Conservation (phyloP, 2,113 vertebrate genomes). For the Festucalex cinctus region DNA sequence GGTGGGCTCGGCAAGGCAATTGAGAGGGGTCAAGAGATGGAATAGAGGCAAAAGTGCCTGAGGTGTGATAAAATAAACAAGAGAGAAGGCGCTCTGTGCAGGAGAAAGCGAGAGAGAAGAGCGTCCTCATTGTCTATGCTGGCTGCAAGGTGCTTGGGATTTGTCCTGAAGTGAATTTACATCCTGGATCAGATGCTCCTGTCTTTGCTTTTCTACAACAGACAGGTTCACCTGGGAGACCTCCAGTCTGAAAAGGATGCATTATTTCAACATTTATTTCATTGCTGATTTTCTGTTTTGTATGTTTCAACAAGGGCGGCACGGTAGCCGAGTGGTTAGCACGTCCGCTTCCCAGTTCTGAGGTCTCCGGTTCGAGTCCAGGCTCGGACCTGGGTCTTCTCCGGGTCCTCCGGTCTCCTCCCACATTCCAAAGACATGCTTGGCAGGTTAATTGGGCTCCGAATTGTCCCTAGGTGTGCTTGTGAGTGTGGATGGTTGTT, state of each 20-base stretch:
- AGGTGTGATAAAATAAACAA: conserved; percentile 73
- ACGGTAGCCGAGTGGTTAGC: background rate
- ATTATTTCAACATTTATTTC: conserved; percentile 1
- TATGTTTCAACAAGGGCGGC: background rate
- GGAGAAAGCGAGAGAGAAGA: conserved; percentile 39
- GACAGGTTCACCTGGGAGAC: conserved; percentile 22
- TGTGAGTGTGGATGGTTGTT: too few relatives aligned
- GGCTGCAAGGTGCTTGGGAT: conserved; percentile 52
- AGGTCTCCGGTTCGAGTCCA: background rate
- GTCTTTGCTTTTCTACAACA: conserved; percentile 26
- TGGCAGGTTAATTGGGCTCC: too few relatives aligned
- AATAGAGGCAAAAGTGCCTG: conserved; percentile 56
- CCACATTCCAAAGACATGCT: too few relatives aligned
- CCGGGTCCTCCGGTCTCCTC: too few relatives aligned
- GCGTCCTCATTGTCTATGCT: conserved; percentile 58
- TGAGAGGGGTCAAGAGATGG: conserved; percentile 43
- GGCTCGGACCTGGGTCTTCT: too few relatives aligned
- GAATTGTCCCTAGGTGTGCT: too few relatives aligned
- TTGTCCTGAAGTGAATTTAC: conserved; percentile 58
- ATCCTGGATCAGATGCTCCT: conserved; percentile 40
- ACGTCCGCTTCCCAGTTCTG: background rate
- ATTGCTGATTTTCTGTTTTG: background rate
- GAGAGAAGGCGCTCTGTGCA: conserved; percentile 53
- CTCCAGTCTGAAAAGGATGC: background rate
- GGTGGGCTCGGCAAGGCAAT: conserved; percentile 58